These are phyloP conservation scores for Lysandra bellargus DNA, from an alignment of 2,888 invertebrate genomes.

Conservation along the genomic window DNA sequence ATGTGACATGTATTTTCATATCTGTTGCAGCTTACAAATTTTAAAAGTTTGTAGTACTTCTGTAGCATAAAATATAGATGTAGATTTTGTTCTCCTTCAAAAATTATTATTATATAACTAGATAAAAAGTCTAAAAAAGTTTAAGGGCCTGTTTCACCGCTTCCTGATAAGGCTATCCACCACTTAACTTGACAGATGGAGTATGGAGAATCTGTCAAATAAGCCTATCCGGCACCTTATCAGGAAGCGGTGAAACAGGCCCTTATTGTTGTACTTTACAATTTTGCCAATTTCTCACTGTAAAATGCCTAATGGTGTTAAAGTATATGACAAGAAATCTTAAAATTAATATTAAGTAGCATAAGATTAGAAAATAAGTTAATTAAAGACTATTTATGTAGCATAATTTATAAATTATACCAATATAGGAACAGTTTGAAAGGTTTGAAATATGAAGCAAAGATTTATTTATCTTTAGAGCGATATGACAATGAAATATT, in stretches of 20 bases:
- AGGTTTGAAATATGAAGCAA: background rate
- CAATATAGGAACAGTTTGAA: background rate
- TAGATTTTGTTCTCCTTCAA: background rate
- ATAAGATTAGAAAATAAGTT: conserved; percentile 6
- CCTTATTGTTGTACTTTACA: background rate
- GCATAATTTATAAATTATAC: conserved; percentile 13
- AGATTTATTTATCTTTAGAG: background rate
- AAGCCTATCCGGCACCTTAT: too few relatives aligned
- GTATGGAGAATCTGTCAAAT: too few relatives aligned
- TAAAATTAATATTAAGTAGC: conserved; percentile 4
- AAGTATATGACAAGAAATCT: conserved; percentile 33
- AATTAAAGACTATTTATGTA: background rate
- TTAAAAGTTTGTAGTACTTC: background rate
- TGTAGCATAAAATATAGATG: background rate
- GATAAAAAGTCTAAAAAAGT: background rate
- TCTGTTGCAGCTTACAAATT: background rate
- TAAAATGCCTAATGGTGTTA: background rate
- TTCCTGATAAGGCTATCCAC: too few relatives aligned
- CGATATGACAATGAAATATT: background rate
- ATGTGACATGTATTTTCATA: background rate
- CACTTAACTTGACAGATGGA: too few relatives aligned
- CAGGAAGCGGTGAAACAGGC: too few relatives aligned
- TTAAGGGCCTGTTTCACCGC: too few relatives aligned
- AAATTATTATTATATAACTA: background rate
- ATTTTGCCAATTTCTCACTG: background rate